Percentiles rank a stretch among this genome's conserved stretches.
Conservation (phyloP, 1,140 invertebrate genomes). For the Hormaphis cornu region DNA sequence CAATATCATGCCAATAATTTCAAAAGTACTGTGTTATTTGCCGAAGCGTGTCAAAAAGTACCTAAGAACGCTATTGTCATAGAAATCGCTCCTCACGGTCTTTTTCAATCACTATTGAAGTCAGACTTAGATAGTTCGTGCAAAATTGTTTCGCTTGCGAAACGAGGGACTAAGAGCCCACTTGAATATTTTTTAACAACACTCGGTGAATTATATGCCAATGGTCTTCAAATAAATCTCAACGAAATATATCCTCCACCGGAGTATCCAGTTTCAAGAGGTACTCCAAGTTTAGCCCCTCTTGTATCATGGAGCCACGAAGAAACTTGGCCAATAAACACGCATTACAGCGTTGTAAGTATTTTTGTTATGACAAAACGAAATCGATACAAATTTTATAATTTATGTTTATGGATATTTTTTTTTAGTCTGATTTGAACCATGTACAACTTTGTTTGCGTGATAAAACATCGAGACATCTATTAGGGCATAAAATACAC, state of each 20-base stretch:
- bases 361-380: not conserved
- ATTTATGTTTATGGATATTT: not conserved
- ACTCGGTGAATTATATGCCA: constrained; percentile 44
- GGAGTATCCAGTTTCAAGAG: constrained; percentile 31
- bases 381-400: not conserved
- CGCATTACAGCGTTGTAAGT: not conserved
- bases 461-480: constrained; percentile 22
- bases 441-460: not conserved
- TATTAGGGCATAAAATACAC: constrained; percentile 25
- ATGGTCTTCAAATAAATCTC: constrained; percentile 33
- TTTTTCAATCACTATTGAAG: constrained; percentile 53
- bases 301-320: constrained; percentile 34
- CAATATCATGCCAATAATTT: constrained; percentile 94
- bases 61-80: constrained; percentile 51
- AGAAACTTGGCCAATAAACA: constrained; percentile 30
- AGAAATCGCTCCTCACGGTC: constrained; percentile 52
- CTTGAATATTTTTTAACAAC: constrained; percentile 45
- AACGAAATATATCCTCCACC: constrained; percentile 37
- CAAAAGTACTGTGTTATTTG: constrained; percentile 56
- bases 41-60: constrained; percentile 49
- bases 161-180: constrained; percentile 46
- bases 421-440: constrained; percentile 1
- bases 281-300: constrained; percentile 31
- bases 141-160: constrained; percentile 51
- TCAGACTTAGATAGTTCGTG: constrained; percentile 46